Evolutionary conservation across 2,113 vertebrate genomes (phyloP).

Genomic region (Myanophis thanlyinensis): DNA sequence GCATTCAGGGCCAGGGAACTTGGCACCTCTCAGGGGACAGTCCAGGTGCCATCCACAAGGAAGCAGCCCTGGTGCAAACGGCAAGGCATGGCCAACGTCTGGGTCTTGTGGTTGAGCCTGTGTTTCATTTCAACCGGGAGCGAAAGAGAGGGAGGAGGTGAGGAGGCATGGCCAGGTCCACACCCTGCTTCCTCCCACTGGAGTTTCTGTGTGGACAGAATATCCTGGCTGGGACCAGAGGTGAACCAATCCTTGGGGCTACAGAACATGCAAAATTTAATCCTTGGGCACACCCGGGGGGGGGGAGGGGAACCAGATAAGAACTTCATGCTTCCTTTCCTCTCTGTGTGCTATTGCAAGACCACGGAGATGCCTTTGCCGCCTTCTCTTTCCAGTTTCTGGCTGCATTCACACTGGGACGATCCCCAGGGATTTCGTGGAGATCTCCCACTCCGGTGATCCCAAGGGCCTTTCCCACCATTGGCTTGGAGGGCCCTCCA

Average conservation of each 20-base stretch:
- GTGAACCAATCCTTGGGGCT: not conserved
- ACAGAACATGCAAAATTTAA: not conserved
- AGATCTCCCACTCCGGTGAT: not conserved
- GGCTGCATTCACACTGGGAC: not conserved
- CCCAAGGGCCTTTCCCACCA: not conserved
- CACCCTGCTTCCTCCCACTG: not conserved
- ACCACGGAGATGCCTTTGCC: not conserved
- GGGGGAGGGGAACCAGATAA: too few species aligned
- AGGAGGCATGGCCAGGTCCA: not conserved
- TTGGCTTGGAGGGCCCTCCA: not conserved
- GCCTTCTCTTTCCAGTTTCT: not conserved
- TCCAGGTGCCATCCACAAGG: not conserved
- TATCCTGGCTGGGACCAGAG: not conserved
- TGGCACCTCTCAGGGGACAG: not conserved
- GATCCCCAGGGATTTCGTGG: not conserved
- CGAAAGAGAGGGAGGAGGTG: constrained; percentile 24
- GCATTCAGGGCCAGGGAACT: not conserved
- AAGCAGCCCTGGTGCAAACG: constrained; percentile 7
- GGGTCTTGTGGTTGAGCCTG: constrained; percentile 37
- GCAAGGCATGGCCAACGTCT: not conserved
- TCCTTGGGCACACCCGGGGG: not conserved
- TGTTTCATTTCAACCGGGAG: constrained; percentile 40
- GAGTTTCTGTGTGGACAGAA: not conserved
- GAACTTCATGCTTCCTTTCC: not conserved
- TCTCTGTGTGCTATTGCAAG: not conserved